phyloP scores from a whole-genome alignment of 1,140 invertebrate species.

The Ceratitis capitata region DNA sequence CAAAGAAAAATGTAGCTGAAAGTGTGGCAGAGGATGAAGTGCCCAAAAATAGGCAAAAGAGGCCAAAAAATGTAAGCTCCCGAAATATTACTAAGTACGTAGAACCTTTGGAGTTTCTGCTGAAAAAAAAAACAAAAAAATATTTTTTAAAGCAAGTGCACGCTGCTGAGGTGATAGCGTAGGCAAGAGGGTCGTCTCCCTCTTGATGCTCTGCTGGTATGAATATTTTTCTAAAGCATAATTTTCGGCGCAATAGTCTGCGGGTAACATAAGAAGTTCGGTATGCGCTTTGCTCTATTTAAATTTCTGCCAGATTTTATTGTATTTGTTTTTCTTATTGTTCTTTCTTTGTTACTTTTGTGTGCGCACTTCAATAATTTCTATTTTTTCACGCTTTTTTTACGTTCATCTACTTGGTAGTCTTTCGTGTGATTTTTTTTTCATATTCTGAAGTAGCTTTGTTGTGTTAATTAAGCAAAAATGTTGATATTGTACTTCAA shows the following conservation, averaged over 20 bases:
- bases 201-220: background rate
- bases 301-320: constrained; percentile 26
- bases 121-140: background rate
- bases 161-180: background rate
- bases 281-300: constrained; percentile 38
- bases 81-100: background rate
- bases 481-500: constrained; percentile 48
- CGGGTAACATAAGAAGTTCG: constrained; percentile 50
- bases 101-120: background rate
- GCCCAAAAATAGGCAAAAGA: constrained; percentile 2
- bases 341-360: constrained; percentile 43
- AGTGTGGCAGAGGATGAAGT: background rate
- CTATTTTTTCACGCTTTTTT: constrained; percentile 46
- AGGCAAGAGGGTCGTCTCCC: background rate
- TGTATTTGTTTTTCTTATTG: constrained; percentile 36
- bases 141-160: background rate
- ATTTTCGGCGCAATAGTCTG: constrained; percentile 42
- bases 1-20: background rate
- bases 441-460: constrained; percentile 45
- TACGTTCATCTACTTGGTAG: background rate
- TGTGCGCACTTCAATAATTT: constrained; percentile 49
- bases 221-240: constrained; percentile 43
- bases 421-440: background rate
- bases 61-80: background rate
- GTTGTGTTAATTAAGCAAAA: constrained; percentile 60